phyloP scores from a whole-genome alignment of 2,797 vertebrate genomes.

The Antrozous pallidus region DNA sequence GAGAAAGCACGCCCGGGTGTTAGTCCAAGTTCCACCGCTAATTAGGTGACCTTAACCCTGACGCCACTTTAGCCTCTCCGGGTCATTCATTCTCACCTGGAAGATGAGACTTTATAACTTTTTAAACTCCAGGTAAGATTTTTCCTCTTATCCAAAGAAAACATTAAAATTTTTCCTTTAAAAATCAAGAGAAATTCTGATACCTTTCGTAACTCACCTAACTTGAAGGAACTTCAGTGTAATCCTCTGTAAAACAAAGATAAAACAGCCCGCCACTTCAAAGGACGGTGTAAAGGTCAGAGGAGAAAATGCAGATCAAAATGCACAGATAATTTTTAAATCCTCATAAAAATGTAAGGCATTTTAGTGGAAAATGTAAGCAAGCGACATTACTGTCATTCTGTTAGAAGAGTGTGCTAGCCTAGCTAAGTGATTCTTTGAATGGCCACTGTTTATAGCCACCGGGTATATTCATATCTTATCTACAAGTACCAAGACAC shows the following conservation, averaged over 20 bases:
- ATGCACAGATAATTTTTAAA: neutral
- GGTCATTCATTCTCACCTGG: neutral
- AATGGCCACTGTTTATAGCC: neutral
- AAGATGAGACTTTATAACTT: constrained; percentile 21
- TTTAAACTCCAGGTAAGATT: constrained; percentile 12
- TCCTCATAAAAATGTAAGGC: constrained; percentile 15
- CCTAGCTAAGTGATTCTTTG: neutral
- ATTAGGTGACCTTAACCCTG: neutral
- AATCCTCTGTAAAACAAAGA: constrained; percentile 12
- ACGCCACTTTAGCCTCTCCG: neutral
- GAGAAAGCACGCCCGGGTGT: neutral
- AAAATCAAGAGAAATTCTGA: constrained; percentile 46
- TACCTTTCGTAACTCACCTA: constrained; percentile 26
- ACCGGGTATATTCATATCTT: neutral
- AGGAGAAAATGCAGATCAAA: constrained; percentile 30
- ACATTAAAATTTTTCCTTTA: neutral
- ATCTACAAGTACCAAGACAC: constrained; percentile 11
- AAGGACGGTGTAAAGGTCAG: neutral
- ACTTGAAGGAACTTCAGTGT: neutral
- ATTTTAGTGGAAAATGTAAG: neutral
- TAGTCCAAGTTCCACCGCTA: neutral
- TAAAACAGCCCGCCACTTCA: neutral
- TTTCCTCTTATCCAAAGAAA: constrained; percentile 19
- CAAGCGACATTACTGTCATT: neutral
- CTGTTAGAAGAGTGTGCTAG: neutral